These are phyloP conservation scores for Eristalis pertinax DNA, from an alignment of 2,888 invertebrate genomes.

Conservation along the genomic window DNA sequence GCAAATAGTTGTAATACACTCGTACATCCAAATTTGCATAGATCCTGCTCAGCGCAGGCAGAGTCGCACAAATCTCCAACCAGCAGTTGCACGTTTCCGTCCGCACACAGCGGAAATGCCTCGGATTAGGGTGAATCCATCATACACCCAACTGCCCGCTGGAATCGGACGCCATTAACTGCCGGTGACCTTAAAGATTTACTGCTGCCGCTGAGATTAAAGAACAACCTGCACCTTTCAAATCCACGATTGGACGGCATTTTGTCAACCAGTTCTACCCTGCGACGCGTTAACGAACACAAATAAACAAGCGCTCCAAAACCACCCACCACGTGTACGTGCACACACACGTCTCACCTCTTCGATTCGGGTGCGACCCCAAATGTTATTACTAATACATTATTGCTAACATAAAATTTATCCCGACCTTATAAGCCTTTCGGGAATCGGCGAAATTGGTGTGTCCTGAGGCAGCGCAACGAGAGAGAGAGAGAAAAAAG, in stretches of 20 bases:
- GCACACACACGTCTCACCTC: background rate
- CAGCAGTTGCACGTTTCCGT: background rate
- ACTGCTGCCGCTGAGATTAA: background rate
- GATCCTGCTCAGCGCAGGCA: background rate
- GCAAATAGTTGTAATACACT: background rate
- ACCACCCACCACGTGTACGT: background rate
- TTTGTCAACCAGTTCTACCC: too few species aligned
- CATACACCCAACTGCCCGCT: background rate
- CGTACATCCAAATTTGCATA: background rate
- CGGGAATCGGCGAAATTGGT: conserved; percentile 45
- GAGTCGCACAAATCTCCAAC: background rate
- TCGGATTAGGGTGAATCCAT: background rate
- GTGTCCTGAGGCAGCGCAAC: background rate
- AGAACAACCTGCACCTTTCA: background rate
- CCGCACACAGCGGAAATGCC: background rate
- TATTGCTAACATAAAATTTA: conserved; percentile 48
- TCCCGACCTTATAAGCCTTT: conserved; percentile 54
- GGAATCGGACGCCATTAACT: background rate
- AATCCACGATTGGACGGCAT: background rate
- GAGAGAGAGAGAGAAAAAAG: background rate
- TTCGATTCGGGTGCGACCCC: background rate
- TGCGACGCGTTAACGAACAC: background rate
- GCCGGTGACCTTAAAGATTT: background rate
- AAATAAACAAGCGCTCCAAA: too few species aligned
- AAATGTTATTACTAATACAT: conserved; percentile 33